Conservation (phyloP, 2,888 invertebrate species). For the Coelinius sp. region DNA sequence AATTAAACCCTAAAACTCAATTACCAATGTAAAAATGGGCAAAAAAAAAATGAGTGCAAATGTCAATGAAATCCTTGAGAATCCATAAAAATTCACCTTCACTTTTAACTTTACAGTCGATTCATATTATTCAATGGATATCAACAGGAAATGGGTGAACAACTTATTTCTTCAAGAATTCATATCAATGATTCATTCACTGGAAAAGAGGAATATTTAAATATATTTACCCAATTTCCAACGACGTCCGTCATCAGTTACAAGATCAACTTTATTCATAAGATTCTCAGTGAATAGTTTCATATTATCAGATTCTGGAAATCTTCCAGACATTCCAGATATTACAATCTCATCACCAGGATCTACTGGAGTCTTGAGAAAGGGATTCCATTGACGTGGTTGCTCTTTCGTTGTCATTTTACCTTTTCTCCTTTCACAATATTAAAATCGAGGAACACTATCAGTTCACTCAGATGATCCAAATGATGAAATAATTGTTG, state of each 20-base stretch:
- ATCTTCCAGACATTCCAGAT: conserved; percentile 79
- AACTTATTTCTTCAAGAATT: neutral
- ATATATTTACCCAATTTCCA: conserved; percentile 64
- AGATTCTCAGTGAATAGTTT: conserved; percentile 80
- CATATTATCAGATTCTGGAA: conserved; percentile 84
- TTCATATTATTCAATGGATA: neutral
- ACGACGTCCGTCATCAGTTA: conserved; percentile 70
- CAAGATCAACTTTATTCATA: conserved; percentile 82
- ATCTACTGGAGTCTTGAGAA: conserved; percentile 68
- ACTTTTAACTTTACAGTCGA: neutral
- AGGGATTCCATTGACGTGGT: conserved; percentile 45
- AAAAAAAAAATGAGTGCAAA: neutral
- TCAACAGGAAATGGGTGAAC: neutral
- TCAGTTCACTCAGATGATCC: neutral
- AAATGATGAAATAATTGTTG: neutral
- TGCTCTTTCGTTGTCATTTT: conserved; percentile 36
- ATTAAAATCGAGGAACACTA: neutral
- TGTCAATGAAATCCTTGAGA: neutral
- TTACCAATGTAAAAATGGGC: neutral
- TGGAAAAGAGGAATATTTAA: neutral
- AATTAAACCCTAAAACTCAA: neutral
- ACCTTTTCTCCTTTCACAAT: neutral
- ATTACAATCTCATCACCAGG: conserved; percentile 79
- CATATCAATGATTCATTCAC: neutral
- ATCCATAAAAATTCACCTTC: neutral